phyloP scores from a whole-genome alignment of 2,113 vertebrate species.

The Scortum barcoo region DNA sequence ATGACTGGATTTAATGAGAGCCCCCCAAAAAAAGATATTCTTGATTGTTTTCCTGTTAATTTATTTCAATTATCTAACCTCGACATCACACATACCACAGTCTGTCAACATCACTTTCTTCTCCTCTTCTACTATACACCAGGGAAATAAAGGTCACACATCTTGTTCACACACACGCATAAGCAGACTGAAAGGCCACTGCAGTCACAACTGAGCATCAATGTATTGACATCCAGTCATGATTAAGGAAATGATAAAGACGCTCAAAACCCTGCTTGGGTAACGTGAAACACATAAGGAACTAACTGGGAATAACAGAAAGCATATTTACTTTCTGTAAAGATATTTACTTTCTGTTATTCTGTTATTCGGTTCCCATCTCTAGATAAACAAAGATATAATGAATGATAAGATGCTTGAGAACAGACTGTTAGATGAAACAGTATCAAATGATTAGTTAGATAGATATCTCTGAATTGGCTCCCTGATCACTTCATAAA shows the following conservation, averaged over 20 bases:
- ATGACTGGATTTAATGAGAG: background rate
- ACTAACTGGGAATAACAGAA: background rate
- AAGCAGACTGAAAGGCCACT: background rate
- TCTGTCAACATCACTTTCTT: background rate
- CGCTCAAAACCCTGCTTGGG: background rate
- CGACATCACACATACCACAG: background rate
- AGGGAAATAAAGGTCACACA: constrained; percentile 30
- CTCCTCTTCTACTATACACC: background rate
- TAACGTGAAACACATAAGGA: background rate
- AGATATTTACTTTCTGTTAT: too few species aligned
- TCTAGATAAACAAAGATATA: background rate
- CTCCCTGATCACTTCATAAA: background rate
- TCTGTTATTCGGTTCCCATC: too few species aligned
- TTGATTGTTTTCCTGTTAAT: background rate
- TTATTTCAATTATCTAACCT: background rate
- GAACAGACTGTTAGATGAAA: background rate
- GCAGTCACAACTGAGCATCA: background rate
- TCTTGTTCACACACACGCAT: background rate
- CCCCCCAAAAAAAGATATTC: background rate
- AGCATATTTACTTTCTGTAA: too few species aligned
- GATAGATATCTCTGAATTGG: background rate
- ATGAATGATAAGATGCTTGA: background rate
- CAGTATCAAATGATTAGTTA: background rate
- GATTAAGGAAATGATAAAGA: background rate
- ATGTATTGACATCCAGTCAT: background rate